Conservation (phyloP, 23 tunicate species). For the Ascidia mentula region DNA sequence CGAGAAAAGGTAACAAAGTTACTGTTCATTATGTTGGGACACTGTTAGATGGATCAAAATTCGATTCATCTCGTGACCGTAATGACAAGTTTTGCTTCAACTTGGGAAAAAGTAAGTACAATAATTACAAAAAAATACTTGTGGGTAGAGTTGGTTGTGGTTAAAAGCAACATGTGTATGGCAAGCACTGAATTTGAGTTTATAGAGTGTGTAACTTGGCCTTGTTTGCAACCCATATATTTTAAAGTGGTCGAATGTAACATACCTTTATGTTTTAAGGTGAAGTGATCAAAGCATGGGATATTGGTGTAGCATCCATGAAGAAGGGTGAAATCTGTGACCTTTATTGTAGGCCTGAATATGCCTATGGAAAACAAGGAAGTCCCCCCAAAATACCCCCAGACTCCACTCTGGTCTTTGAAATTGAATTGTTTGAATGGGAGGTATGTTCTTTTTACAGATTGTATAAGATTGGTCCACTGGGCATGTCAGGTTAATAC, state of each 20-base stretch:
- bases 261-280: conserved; percentile 22
- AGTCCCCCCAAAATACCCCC: conserved; percentile 94
- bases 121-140: too few species aligned
- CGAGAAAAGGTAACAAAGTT: conserved; percentile 69
- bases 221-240: too few species aligned
- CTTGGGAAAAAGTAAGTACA: conserved; percentile 68
- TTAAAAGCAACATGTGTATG: too few species aligned
- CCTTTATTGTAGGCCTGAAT: conserved; percentile 70
- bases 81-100: conserved; percentile 62
- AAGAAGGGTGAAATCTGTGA: conserved; percentile 72
- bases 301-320: conserved; percentile 89
- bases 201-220: too few species aligned
- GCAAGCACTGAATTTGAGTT: too few species aligned
- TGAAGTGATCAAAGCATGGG: conserved; percentile 97
- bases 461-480: not conserved
- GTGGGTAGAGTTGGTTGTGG: too few species aligned
- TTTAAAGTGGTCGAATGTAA: not conserved
- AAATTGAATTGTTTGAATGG: conserved; percentile 87
- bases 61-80: conserved; percentile 82
- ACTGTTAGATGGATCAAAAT: conserved; percentile 64
- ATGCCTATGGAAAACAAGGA: conserved; percentile 89
- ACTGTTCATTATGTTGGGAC: conserved; percentile 88
- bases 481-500: too few species aligned
- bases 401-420: conserved; percentile 71
- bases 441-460: conserved; percentile 54